phyloP scores from a whole-genome alignment of 2,888 invertebrate species.

The Eudasyphora cyanicolor region DNA sequence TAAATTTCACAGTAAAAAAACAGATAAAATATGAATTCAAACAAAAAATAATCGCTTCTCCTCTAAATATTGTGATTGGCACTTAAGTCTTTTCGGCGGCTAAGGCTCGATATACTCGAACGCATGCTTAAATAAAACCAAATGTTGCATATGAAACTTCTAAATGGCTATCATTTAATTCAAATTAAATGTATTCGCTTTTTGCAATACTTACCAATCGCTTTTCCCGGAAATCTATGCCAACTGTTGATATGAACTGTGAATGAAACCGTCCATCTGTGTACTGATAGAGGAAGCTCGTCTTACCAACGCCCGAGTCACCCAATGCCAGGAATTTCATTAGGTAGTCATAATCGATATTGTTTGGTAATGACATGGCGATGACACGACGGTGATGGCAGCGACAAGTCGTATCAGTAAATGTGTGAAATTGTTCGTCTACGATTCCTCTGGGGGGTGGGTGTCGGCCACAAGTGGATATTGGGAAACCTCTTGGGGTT shows the following conservation, averaged over 20 bases:
- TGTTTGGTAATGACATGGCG: conserved; percentile 66
- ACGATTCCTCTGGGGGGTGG: not conserved
- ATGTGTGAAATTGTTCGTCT: not conserved
- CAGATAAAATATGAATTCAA: too few relatives aligned
- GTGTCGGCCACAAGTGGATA: not conserved
- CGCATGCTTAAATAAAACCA: too few relatives aligned
- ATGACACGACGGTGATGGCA: not conserved
- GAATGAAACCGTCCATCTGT: conserved; percentile 95
- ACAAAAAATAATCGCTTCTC: too few relatives aligned
- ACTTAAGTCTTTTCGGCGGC: too few relatives aligned
- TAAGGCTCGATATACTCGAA: too few relatives aligned
- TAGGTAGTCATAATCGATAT: conserved; percentile 79
- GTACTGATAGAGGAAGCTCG: conserved; percentile 96
- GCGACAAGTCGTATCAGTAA: not conserved
- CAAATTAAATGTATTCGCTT: too few relatives aligned
- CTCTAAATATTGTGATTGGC: too few relatives aligned
- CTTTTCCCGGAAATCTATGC: conserved; percentile 98
- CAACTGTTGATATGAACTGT: conserved; percentile 97
- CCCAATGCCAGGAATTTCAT: conserved; percentile 91
- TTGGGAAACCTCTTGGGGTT: not conserved
- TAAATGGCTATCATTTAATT: too few relatives aligned
- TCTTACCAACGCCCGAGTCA: conserved; percentile 98
- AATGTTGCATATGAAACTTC: too few relatives aligned
- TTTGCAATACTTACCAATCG: conserved; percentile 87
- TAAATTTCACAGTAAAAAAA: too few relatives aligned